Conservation (phyloP, 2,797 vertebrate genomes). For the Okamejei kenojei region DNA sequence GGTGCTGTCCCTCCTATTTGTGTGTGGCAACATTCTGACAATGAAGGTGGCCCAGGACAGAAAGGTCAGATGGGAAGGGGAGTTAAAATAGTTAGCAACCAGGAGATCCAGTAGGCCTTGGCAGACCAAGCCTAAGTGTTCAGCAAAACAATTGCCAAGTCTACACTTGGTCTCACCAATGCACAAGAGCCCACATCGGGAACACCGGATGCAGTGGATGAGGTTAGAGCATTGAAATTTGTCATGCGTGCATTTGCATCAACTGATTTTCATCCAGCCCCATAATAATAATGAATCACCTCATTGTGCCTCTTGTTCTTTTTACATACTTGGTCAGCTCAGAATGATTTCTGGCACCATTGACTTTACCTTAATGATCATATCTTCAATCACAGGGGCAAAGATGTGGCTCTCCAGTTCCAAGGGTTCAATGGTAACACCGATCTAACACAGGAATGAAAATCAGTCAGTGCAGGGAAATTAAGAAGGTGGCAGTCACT, state of each 20-base stretch:
- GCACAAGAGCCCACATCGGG: too few species aligned
- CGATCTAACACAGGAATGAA: constrained; percentile 64
- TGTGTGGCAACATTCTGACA: too few species aligned
- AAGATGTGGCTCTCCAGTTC: constrained; percentile 84
- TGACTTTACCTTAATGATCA: constrained; percentile 84
- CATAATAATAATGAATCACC: neutral
- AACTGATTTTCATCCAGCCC: neutral
- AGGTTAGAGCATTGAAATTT: neutral
- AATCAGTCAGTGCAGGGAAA: neutral
- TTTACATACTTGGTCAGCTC: neutral
- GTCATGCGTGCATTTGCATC: neutral
- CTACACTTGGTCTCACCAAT: too few species aligned
- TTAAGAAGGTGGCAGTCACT: neutral
- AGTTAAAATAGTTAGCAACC: too few species aligned
- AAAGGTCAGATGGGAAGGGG: too few species aligned
- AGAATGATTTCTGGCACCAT: neutral
- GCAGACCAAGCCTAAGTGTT: too few species aligned
- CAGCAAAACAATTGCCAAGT: too few species aligned
- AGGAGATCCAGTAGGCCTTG: too few species aligned
- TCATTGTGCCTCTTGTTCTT: neutral
- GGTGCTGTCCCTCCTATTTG: too few species aligned
- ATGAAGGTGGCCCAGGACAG: too few species aligned
- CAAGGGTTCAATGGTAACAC: constrained; percentile 77
- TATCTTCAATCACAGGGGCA: constrained; percentile 79
- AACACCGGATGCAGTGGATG: too few species aligned